Evolutionary conservation across 2,113 vertebrate species (phyloP).

Genomic region (Ariopsis seemanni): DNA sequence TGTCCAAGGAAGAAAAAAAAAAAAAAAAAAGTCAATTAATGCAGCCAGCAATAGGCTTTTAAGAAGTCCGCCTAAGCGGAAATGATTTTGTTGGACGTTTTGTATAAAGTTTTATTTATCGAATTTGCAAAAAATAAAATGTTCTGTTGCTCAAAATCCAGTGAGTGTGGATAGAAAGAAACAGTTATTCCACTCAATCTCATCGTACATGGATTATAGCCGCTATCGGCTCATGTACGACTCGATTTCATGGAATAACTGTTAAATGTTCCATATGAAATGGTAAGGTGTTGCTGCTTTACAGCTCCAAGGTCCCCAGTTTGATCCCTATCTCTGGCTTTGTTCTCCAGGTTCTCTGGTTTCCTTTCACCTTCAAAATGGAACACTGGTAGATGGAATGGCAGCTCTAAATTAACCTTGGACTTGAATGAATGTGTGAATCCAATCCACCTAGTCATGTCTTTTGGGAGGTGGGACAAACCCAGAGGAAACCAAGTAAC

Average conservation of each 20-base stretch:
- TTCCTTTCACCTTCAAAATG: background rate
- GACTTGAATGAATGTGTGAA: background rate
- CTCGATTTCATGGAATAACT: no score
- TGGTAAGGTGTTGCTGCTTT: background rate
- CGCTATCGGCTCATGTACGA: no score
- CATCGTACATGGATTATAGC: background rate
- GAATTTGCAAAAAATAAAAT: no score
- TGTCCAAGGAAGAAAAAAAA: no score
- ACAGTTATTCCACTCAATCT: no score
- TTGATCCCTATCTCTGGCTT: background rate
- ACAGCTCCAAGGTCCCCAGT: background rate
- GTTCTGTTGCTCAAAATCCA: no score
- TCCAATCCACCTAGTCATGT: background rate
- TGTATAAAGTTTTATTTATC: no score
- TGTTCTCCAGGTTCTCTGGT: background rate
- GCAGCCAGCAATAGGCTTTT: no score
- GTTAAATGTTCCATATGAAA: background rate
- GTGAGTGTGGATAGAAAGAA: no score
- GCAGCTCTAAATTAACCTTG: background rate
- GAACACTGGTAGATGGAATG: background rate
- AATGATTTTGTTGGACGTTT: no score
- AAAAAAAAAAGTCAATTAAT: no score
- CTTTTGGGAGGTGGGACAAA: background rate
- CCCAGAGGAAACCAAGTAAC: background rate
- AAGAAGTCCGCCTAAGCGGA: no score